Conservation (phyloP, 2,888 invertebrate genomes). For the Heliconius hortense region DNA sequence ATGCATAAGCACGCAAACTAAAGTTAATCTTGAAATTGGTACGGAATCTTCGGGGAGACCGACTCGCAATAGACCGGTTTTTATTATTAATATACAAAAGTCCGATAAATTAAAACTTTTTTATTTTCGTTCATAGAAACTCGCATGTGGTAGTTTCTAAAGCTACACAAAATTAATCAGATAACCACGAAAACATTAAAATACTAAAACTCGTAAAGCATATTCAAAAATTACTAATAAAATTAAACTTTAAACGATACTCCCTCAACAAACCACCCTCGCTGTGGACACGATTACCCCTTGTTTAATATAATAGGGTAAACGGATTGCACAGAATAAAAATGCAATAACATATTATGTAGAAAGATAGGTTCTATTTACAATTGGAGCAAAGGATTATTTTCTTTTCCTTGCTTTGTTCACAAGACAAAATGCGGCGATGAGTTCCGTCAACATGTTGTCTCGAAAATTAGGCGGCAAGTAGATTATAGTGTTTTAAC, state of each 20-base stretch:
- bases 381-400: background rate
- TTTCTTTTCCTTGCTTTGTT: background rate
- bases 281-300: background rate
- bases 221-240: constrained; percentile 3
- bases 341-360: background rate
- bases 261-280: constrained; percentile 10
- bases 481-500: no score
- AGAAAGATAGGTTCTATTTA: background rate
- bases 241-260: constrained; percentile 7
- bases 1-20: no score
- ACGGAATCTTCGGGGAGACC: no score
- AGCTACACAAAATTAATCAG: background rate
- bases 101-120: no score
- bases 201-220: background rate
- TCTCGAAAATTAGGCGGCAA: no score
- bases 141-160: background rate
- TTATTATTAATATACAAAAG: no score
- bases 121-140: no score
- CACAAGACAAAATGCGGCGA: background rate
- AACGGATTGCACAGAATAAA: background rate
- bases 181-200: background rate
- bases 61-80: no score
- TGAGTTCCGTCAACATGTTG: no score
- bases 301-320: background rate
- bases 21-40: no score